A percentile compares a stretch with the other conserved stretches of the same genome.
Evolutionary conservation across 1,140 invertebrate genomes (phyloP).

Genomic region (Trinorchestia longiramus): DNA sequence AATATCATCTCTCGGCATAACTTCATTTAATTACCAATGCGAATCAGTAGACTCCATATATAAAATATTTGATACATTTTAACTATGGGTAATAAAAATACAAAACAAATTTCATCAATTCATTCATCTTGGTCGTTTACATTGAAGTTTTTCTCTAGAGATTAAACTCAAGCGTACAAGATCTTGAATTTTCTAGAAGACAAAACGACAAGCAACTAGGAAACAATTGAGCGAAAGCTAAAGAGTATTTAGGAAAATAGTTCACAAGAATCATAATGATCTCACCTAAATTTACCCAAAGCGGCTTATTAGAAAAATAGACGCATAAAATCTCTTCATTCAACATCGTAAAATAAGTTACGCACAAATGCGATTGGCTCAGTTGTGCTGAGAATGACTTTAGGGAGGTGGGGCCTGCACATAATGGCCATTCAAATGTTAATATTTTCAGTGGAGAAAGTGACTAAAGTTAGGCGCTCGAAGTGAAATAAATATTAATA

Average conservation of each 20-base stretch:
- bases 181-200: not conserved
- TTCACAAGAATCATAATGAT: not conserved
- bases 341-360: constrained; percentile 1
- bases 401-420: constrained; percentile 14
- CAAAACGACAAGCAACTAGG: not conserved
- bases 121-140: constrained; percentile 15
- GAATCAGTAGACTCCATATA: not conserved
- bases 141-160: not conserved
- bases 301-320: constrained; percentile 12
- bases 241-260: not conserved
- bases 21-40: not conserved
- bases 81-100: not conserved
- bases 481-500: constrained; percentile 44
- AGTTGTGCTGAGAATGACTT: constrained; percentile 48
- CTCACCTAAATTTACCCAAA: not conserved
- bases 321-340: constrained; percentile 1
- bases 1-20: not conserved
- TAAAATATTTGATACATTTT: not conserved
- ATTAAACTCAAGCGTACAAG: not conserved
- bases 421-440: not conserved
- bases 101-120: not conserved
- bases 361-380: not conserved
- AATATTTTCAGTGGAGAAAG: constrained; percentile 8
- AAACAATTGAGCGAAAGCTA: constrained; percentile 31
- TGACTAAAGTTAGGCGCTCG: constrained; percentile 7